Base-by-base conservation (phyloP, 2,888 invertebrate genomes). In the Drosophila borealis region DNA sequence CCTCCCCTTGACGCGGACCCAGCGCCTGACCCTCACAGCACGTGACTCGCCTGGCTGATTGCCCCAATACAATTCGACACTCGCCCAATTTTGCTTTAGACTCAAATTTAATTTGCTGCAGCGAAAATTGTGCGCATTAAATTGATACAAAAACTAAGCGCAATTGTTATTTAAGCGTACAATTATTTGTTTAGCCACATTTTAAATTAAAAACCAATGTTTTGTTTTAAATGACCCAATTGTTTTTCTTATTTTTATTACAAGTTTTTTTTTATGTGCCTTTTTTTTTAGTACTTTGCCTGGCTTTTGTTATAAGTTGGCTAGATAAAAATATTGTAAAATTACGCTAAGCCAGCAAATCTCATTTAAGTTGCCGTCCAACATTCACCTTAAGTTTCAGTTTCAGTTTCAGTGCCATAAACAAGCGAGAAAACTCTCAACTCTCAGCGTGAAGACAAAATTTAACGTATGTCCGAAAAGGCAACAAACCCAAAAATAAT, bases 1-100 rank as follows among this genome's bases (percentile, higher is more conserved):
- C 85, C 88, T 89, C 87, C 80, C 89, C 89, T 89, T 89, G 89
- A 74, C 48, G 59, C 71, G 59, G 60, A 82, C 84, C 75, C 75
- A 75, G 55, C 42, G 51, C 29, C 36, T 62, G 70, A 67, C 72
- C 69, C 76, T 76, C 71, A 44, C 1, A 25, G 72, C 61, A 89
- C 88, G 88, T 88, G 88, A 89, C 82, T 70, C 66, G 90, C 37
- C 39, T 87, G 6, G 11, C 59, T 67, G 62, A 85, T 78, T 62
- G 36, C 34, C 33, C 41, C 9, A n/a, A 46, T 13, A 48, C 19
- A 21, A 25, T 45, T 53, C 56, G 48, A 56, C 70, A 64, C 59
- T 19, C 17, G 34, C 44, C 29, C 8, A 42, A 49, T 54, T 65
- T 63, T 45, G 67, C 54, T 59, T 45, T 53, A 36, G 49, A 44